Percentiles rank a stretch among this genome's conserved stretches.
These are phyloP conservation scores for Acyrthosiphon pisum DNA, from an alignment of 1,140 invertebrate species.

Conservation along the genomic window DNA sequence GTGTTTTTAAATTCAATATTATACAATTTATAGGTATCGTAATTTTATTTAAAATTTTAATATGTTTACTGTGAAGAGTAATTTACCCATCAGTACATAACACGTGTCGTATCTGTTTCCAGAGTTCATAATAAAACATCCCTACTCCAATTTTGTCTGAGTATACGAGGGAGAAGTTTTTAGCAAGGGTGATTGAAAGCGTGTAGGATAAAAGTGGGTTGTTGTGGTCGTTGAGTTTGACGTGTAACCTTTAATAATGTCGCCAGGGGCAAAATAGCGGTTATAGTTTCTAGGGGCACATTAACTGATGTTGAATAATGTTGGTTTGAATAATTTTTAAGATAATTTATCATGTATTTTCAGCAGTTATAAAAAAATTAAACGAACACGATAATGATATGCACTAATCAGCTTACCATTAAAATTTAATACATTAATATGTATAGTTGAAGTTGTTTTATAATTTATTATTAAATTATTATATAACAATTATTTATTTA, in stretches of 20 bases:
- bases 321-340: not conserved
- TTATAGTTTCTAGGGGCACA: not conserved
- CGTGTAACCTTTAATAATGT: constrained; percentile 21
- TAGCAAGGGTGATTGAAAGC: constrained; percentile 4
- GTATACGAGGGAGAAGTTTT: not conserved
- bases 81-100: not conserved
- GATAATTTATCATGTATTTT: not conserved
- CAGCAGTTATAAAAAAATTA: not conserved
- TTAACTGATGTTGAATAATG: constrained; percentile 10
- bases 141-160: not conserved
- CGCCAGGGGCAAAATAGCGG: not conserved
- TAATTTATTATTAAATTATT: too few species aligned
- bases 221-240: not conserved
- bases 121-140: not conserved
- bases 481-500: not conserved
- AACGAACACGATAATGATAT: not conserved
- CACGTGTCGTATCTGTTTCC: not conserved
- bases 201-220: not conserved
- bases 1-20: not conserved
- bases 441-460: not conserved
- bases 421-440: not conserved
- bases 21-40: not conserved
- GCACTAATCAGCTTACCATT: not conserved
- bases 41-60: not conserved
- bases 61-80: not conserved